phyloP scores from a whole-genome alignment of 2,797 vertebrate species.

The Eulemur albifrons region DNA sequence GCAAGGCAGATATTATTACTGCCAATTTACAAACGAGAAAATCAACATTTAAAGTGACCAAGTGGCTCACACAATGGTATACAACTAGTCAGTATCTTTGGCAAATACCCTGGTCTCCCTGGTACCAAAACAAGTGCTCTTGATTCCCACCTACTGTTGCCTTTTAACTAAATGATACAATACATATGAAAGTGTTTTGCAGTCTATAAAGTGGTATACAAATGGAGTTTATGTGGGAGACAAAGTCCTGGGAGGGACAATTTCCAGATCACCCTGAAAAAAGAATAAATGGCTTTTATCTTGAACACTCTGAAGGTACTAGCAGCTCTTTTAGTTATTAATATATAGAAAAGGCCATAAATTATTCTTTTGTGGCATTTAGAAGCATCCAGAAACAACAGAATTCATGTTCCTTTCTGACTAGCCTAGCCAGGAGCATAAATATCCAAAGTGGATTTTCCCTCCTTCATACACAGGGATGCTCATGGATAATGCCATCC shows the following conservation, averaged over 20 bases:
- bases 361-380: not conserved
- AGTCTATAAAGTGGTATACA: conserved; percentile 14
- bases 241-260: conserved; percentile 17
- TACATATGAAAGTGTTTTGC: conserved; percentile 28
- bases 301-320: not conserved
- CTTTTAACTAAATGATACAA: not conserved
- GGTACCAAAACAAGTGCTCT: not conserved
- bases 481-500: not conserved
- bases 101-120: conserved; percentile 8
- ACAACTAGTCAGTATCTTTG: not conserved
- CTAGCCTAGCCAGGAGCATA: not conserved
- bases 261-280: conserved; percentile 54
- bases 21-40: conserved; percentile 31
- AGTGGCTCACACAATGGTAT: not conserved
- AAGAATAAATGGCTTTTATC: conserved; percentile 30
- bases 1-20: not conserved
- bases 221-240: conserved; percentile 42
- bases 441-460: not conserved
- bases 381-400: not conserved
- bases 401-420: conserved; percentile 20
- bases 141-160: not conserved
- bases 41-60: not conserved
- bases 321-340: conserved; percentile 5
- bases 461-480: not conserved
- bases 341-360: not conserved